Evolutionary conservation across 1,140 invertebrate species (phyloP).

Genomic region (Octopus bimaculoides): DNA sequence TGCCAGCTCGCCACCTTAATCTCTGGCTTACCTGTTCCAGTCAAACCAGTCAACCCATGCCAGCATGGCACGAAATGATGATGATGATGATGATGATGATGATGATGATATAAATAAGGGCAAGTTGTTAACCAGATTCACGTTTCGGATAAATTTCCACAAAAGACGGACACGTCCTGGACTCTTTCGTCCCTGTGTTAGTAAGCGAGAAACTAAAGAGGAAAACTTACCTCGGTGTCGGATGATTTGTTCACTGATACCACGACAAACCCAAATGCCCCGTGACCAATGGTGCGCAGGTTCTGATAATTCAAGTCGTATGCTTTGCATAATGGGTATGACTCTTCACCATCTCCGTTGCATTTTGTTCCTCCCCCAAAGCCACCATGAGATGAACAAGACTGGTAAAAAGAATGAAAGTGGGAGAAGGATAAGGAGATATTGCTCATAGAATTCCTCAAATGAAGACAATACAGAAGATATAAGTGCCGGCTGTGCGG

Average conservation of each 20-base stretch:
- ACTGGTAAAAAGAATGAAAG: neutral
- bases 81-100: no score
- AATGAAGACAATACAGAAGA: no score
- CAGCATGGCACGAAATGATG: no score
- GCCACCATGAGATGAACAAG: neutral
- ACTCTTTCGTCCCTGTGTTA: neutral
- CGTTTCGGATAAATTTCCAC: neutral
- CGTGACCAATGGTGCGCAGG: constrained; percentile 71
- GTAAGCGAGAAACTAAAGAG: neutral
- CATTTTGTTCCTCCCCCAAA: constrained; percentile 1
- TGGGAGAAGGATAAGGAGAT: no score
- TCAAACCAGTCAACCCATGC: no score
- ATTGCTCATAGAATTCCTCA: no score
- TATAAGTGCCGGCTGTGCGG: no score
- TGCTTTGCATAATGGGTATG: constrained; percentile 60
- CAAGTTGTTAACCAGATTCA: no score
- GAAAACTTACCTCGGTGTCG: neutral
- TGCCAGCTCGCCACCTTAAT: no score
- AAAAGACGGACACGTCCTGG: neutral
- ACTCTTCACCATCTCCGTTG: constrained; percentile 51
- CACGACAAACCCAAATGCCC: constrained; percentile 74
- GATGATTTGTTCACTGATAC: constrained; percentile 61
- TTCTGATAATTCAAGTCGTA: constrained; percentile 70
- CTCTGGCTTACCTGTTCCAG: no score
- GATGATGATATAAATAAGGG: no score